Evolutionary conservation across 2,113 vertebrate genomes (phyloP), one percentile per base, ranked within the genome.

Genomic region (Chaenocephalus aceratus): DNA sequence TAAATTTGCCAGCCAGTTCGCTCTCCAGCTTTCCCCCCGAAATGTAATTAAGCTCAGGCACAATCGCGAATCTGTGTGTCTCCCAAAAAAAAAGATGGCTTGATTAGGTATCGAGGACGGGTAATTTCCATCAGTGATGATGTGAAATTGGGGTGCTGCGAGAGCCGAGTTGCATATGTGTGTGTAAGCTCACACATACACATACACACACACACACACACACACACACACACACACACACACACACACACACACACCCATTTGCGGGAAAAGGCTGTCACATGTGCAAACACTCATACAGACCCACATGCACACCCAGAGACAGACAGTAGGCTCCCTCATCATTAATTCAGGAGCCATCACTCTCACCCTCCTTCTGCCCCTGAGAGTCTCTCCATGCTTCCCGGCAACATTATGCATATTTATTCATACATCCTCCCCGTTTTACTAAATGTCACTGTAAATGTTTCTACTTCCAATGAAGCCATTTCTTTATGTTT

Each of bases 311-410:
- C 87, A 88, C 74, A 86, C 57, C 52, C 66, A 64, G 83, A 93
- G 88, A 90, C 87, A 91, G 85, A 88, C 91, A 91, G 88, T 74
- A 80, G 79, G 80, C 90, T 86, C 77, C 87, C 88, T 94, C 93
- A 94, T 94, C 90, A 94, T 94, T 95, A 91, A 95, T 95, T 93
- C 93, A 94, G 83, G 69, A 92, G 82, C 90, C 92, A 91, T 91
- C 93, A 85, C 88, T 91, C 90, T 89, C 89, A 85, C 86, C 82
- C 89, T 91, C 89, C 89, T 90, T 79, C 89, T 86, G 88, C 86
- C 93, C 90, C 90, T 72, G 90, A 94, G 92, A 89, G 93, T 83
- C 86, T 86, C 90, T 92, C 82, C 10, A 84, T 91, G 89, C 91
- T 94, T 91, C 88, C 90, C 75, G 77, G 90, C 89, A 90, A 90